Conservation (phyloP, 2,888 invertebrate species). For the Resseliella maxima region DNA sequence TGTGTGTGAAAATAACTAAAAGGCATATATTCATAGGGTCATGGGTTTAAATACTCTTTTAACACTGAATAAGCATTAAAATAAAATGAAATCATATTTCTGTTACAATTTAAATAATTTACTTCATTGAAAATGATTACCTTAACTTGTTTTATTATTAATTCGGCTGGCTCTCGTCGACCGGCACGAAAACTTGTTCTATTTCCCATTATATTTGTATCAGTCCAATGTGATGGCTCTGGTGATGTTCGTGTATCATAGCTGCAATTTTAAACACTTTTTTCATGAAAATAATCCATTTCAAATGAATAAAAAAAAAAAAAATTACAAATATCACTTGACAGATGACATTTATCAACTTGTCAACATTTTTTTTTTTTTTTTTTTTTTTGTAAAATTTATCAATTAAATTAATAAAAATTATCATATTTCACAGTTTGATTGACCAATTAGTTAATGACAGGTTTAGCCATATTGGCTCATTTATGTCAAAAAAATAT, state of each 20-base stretch:
- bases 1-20: background rate
- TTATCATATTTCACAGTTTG: no score
- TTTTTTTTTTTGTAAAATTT: no score
- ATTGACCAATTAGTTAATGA: no score
- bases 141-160: constrained; percentile 72
- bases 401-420: no score
- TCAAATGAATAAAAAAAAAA: no score
- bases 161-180: constrained; percentile 71
- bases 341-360: background rate
- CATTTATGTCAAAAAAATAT: no score
- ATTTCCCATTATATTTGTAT: constrained; percentile 72
- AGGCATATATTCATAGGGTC: background rate
- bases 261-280: constrained; percentile 65
- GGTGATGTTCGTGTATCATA: constrained; percentile 73
- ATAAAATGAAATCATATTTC: background rate
- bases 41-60: background rate
- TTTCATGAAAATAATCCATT: no score
- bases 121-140: constrained; percentile 63
- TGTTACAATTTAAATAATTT: background rate
- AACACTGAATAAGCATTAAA: background rate
- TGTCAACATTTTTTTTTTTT: background rate
- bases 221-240: constrained; percentile 73
- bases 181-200: constrained; percentile 72
- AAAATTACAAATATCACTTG: background rate
- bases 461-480: no score